Evolutionary conservation across 2,888 invertebrate species (phyloP), one percentile per base, ranked within the genome.

Genomic region (Papilio gigon): DNA sequence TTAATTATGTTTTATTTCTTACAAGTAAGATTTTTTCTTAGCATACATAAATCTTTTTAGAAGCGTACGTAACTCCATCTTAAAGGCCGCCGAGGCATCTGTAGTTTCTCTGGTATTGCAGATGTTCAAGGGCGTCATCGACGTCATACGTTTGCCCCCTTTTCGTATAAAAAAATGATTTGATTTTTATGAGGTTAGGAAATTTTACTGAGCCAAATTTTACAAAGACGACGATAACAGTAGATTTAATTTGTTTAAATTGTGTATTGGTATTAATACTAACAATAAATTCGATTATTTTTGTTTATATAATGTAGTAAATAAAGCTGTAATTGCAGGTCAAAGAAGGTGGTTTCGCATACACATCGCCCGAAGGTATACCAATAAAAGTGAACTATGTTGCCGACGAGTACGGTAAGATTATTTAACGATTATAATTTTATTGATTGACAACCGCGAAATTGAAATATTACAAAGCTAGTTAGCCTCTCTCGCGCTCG

Each of bases 281-380:
- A n/a, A n/a, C n/a, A n/a, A n/a, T n/a, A n/a, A n/a, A 3, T 40
- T 40, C 37, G 37, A 8, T 40, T 14, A 14, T 11, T 40, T 14
- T 40, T n/a, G n/a, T n/a, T n/a, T n/a, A n/a, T n/a, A n/a, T n/a
- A n/a, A n/a, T n/a, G n/a, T n/a, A n/a, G n/a, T n/a, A n/a, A n/a
- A n/a, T n/a, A n/a, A n/a, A n/a, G n/a, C n/a, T n/a, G n/a, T 30
- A 25, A 4, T 65, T 42, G 3, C 61, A 96, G 94, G 95, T 95
- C 1, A 95, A 95, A 2, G 95, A 95, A 82, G 96, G 96, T 53
- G 95, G 95, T 47, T 96, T 94, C 80, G 94, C 96, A 0, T 96
- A 96, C 80, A 93, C 95, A 5, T 93, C 96, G 1, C 96, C 96
- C 0, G 96, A 96, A 75, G 94, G 94, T 20, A 94, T 94, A 14